Conservation (phyloP, 2,888 invertebrate species). For the Baccha elongata region DNA sequence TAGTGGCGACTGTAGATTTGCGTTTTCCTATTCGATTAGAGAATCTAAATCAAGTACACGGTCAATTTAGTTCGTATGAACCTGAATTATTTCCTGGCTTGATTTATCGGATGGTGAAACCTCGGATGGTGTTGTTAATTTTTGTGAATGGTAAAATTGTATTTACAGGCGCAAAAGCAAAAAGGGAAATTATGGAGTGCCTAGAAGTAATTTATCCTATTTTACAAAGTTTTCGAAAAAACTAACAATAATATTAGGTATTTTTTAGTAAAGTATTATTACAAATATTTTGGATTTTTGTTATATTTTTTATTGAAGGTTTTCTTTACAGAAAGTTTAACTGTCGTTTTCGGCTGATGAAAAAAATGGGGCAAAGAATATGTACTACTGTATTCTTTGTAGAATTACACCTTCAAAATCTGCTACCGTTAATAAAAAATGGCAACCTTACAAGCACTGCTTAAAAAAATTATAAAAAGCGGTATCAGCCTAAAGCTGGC, state of each 20-base stretch:
- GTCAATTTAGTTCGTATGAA: conserved; percentile 94
- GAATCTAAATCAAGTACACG: conserved; percentile 89
- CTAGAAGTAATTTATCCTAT: conserved; percentile 97
- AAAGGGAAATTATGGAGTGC: conserved; percentile 95
- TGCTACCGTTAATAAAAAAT: no score
- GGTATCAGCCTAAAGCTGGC: no score
- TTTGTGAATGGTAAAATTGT: conserved; percentile 99
- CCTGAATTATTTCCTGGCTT: conserved; percentile 99
- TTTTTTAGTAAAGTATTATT: not conserved
- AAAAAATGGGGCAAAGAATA: no score
- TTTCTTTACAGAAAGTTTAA: no score
- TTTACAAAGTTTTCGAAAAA: conserved; percentile 95
- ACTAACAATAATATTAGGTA: conserved; percentile 80
- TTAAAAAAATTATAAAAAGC: no score
- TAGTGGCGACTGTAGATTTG: conserved; percentile 89
- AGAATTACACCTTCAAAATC: no score
- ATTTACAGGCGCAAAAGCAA: conserved; percentile 95
- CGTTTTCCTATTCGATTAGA: conserved; percentile 89
- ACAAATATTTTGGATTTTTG: not conserved
- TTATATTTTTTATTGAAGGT: no score
- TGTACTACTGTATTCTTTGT: no score
- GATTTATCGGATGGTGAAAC: conserved; percentile 98
- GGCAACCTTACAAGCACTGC: no score
- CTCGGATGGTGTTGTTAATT: conserved; percentile 96
- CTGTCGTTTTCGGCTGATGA: no score